These are phyloP conservation scores for Forbesichthys papilliferus DNA, from an alignment of 2,113 vertebrate genomes.

Conservation along the genomic window DNA sequence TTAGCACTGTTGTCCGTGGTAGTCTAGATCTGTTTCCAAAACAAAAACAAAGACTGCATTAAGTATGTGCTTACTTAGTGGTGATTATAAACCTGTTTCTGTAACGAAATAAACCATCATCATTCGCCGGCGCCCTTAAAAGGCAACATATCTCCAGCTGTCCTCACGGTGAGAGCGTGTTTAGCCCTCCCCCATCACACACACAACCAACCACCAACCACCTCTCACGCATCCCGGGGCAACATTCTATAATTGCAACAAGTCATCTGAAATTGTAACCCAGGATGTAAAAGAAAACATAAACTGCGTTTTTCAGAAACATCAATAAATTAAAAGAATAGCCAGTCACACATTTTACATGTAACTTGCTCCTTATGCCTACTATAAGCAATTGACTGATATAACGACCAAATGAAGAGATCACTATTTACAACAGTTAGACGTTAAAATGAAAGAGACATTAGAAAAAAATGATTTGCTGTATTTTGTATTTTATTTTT, in stretches of 20 bases:
- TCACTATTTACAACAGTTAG: too few species aligned
- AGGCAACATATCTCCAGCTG: constrained; percentile 72
- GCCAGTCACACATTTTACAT: constrained; percentile 68
- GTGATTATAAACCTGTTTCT: neutral
- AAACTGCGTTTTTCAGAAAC: constrained; percentile 85
- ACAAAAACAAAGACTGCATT: constrained; percentile 20
- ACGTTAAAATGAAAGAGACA: neutral
- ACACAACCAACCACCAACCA: constrained; percentile 9
- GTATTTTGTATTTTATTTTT: neutral
- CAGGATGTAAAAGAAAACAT: constrained; percentile 49
- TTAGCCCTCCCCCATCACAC: constrained; percentile 52
- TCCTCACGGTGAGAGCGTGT: constrained; percentile 68
- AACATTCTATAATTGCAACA: constrained; percentile 76
- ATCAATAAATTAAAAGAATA: constrained; percentile 86
- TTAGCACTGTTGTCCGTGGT: constrained; percentile 34
- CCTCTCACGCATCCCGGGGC: constrained; percentile 52
- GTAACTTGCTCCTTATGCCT: too few species aligned
- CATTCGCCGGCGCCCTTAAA: constrained; percentile 72
- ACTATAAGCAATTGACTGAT: too few species aligned
- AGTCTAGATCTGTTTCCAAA: constrained; percentile 49
- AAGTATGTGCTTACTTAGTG: constrained; percentile 13
- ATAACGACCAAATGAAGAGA: too few species aligned
- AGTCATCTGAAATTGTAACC: constrained; percentile 53
- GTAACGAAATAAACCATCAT: constrained; percentile 49
- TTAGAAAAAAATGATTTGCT: neutral